Evolutionary conservation across 2,113 vertebrate genomes (phyloP).

Genomic region (Antennarius striatus): DNA sequence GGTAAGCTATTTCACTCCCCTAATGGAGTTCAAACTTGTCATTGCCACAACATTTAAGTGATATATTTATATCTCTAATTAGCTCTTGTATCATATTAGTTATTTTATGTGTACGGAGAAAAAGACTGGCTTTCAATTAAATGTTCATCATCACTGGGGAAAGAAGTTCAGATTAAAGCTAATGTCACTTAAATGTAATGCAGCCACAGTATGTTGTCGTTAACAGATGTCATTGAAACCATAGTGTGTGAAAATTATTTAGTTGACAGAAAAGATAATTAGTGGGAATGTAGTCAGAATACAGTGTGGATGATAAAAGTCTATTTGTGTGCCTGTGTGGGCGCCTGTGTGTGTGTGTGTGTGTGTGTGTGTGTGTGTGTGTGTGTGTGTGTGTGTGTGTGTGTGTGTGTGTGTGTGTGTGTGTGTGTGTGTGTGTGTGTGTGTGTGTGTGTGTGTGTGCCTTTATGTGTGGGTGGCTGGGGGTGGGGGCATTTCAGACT

Average conservation of each 20-base stretch:
- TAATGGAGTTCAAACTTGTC: constrained; percentile 55
- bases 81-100: constrained; percentile 9
- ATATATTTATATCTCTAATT: constrained; percentile 10
- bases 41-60: constrained; percentile 11
- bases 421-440: not conserved
- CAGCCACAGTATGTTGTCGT: too few relatives aligned
- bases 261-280: too few relatives aligned
- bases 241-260: too few relatives aligned
- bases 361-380: constrained; percentile 2
- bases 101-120: not conserved
- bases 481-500: not conserved
- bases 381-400: not conserved
- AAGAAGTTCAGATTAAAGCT: too few relatives aligned
- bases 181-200: too few relatives aligned
- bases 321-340: not conserved
- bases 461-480: not conserved
- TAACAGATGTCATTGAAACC: too few relatives aligned
- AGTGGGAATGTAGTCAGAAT: too few relatives aligned
- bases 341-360: not conserved
- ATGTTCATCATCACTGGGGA: too few relatives aligned
- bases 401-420: not conserved
- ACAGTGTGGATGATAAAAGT: not conserved
- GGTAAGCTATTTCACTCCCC: constrained; percentile 10
- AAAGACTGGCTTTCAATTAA: too few relatives aligned
- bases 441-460: not conserved